Evolutionary conservation across 2,888 invertebrate species (phyloP), one percentile per base, ranked within the genome.

Genomic region (Ceriagrion tenellum): DNA sequence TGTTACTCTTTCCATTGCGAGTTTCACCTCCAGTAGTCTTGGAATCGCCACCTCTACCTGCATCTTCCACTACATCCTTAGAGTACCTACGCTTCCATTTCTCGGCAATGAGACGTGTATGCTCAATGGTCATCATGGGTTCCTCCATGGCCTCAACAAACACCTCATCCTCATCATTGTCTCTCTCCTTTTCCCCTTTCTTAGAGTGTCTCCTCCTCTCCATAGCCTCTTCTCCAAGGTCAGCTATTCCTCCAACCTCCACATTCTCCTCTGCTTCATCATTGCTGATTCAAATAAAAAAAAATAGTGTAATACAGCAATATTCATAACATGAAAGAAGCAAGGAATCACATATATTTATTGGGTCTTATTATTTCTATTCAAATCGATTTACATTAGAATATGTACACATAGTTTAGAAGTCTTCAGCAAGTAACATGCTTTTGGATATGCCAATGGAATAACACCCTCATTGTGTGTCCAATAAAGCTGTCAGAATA

Each of bases 81-180:
- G 97, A 97, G 96, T 98, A 98, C 56, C 97, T 97, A 95, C 97
- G 97, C 89, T 98, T 98, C 98, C 98, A 98, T 96, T 98, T 97
- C 96, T 98, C 98, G 0, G 98, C 98, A 96, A 98, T 97, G 96
- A 98, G 97, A 95, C 98, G 97, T 0, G 98, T 98, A 96, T 98
- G 98, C 96, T 98, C 98, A 95, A 97, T 97, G n/a, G 97, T 98
- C 88, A 97, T 96, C 40, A 96, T 96, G 12, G 97, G 97, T 96
- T 97, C 97, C 96, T 98, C 98, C 96, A 98, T 97, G 13, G 98
- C 98, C 96, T 98, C 98, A 96, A 98, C 98, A 96, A 97, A 98
- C 40, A 97, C 97, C 96, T 98, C 98, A 95, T 96, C 96, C 40
- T 96, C 96, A 95, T 98, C 98, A 95, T 98, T 98, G 95, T 98